A percentile compares a stretch with the other conserved stretches of the same genome.
These are phyloP conservation scores for Athene cunicularia DNA, from an alignment of 2,113 vertebrate species.

Conservation along the genomic window DNA sequence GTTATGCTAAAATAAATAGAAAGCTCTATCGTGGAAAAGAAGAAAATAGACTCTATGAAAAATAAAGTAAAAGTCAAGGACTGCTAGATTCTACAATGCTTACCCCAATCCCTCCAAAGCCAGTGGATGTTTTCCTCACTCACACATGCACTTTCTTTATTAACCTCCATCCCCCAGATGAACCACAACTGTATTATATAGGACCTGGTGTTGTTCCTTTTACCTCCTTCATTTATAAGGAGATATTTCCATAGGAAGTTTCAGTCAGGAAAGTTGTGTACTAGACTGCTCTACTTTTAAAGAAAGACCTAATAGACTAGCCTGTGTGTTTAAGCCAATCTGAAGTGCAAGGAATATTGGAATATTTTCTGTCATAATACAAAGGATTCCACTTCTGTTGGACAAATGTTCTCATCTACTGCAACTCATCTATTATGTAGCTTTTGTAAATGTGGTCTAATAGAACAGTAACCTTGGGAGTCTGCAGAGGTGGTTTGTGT, in stretches of 20 bases:
- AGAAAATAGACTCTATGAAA: not conserved
- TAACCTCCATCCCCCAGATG: not conserved
- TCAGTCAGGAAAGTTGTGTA: not conserved
- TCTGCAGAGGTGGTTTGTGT: not conserved
- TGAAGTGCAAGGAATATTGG: not conserved
- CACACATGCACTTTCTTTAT: not conserved
- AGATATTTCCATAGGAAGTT: not conserved
- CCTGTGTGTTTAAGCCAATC: not conserved
- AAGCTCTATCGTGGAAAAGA: not conserved
- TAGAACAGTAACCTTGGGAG: not conserved
- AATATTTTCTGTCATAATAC: not conserved
- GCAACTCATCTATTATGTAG: slow-evolving; percentile 16
- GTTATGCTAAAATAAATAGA: slow-evolving; percentile 49
- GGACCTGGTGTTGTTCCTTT: slow-evolving; percentile 17
- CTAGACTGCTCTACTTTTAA: not conserved
- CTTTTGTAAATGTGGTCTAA: slow-evolving; percentile 38
- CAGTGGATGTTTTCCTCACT: not conserved
- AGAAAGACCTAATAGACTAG: not conserved
- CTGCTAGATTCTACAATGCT: not conserved
- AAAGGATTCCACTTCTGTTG: slow-evolving; percentile 1
- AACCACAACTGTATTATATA: not conserved
- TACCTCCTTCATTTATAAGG: not conserved
- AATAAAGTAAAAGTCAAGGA: slow-evolving; percentile 17
- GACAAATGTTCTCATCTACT: slow-evolving; percentile 30
- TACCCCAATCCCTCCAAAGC: not conserved